A percentile compares a stretch with the other conserved stretches of the same genome.
Conservation (phyloP, 1,140 invertebrate species). For the Drosophila mauritiana region DNA sequence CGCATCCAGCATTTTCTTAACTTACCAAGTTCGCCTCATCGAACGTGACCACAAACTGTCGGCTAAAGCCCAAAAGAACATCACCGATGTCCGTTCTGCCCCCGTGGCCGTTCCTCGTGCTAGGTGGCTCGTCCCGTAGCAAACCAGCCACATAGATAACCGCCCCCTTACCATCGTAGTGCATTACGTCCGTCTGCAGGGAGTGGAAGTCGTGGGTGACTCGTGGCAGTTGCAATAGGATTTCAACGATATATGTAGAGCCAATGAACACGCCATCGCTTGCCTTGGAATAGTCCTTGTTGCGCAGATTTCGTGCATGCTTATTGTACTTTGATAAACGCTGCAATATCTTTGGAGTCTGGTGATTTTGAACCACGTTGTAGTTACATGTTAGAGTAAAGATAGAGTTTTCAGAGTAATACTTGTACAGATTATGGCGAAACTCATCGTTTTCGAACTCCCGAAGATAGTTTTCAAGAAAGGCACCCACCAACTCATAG, state of each 20-base stretch:
- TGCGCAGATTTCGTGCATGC: constrained; percentile 51
- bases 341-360: constrained; percentile 35
- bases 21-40: constrained; percentile 33
- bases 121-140: constrained; percentile 39
- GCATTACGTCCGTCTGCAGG: constrained; percentile 68
- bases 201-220: constrained; percentile 65
- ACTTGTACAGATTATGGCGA: constrained; percentile 36
- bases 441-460: constrained; percentile 50
- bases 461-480: constrained; percentile 52
- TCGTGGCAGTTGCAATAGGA: constrained; percentile 61
- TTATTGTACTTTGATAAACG: constrained; percentile 60
- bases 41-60: constrained; percentile 62
- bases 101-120: neutral
- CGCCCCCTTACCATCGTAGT: constrained; percentile 39
- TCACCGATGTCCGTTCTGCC: neutral
- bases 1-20: neutral
- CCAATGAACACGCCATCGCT: constrained; percentile 39
- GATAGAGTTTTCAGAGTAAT: constrained; percentile 50
- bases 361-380: constrained; percentile 24
- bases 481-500: constrained; percentile 63
- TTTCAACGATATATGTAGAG: constrained; percentile 47
- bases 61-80: constrained; percentile 53
- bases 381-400: constrained; percentile 72
- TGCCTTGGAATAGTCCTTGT: constrained; percentile 30
- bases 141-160: constrained; percentile 52